A percentile compares a stretch with the other conserved stretches of the same genome.
Evolutionary conservation across 2,113 vertebrate genomes (phyloP).

Genomic region (Fulmarus glacialis): DNA sequence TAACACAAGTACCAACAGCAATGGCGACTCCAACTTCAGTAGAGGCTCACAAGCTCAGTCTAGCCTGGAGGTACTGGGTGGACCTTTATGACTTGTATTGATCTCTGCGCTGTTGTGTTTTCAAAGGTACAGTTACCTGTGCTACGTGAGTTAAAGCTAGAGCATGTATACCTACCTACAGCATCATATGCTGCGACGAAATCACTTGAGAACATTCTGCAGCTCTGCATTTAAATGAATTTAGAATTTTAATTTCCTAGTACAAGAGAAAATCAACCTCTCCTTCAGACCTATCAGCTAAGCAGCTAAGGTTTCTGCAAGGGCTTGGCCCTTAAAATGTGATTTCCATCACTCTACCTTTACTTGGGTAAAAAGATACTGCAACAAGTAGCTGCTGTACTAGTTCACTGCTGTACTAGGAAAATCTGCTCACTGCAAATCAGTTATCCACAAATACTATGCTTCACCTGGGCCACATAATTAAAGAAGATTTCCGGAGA

Average conservation of each 20-base stretch:
- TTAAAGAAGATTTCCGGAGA: not conserved
- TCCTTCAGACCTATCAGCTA: not conserved
- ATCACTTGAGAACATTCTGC: not conserved
- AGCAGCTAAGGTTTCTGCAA: not conserved
- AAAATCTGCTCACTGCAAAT: not conserved
- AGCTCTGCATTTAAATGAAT: not conserved
- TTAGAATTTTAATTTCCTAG: not conserved
- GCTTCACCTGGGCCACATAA: not conserved
- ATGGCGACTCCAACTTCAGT: fast-evolving
- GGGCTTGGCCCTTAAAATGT: not conserved
- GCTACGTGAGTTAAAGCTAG: not conserved
- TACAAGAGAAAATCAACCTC: not conserved
- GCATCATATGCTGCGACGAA: not conserved
- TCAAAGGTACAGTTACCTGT: not conserved
- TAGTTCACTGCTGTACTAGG: not conserved
- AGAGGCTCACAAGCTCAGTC: fast-evolving
- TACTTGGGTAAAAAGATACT: not conserved
- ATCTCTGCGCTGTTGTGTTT: not conserved
- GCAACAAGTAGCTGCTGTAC: not conserved
- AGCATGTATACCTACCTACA: not conserved
- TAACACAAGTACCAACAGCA: not conserved
- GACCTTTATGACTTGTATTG: not conserved
- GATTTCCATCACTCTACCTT: not conserved
- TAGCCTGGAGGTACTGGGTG: not conserved
- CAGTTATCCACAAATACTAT: not conserved